Evolutionary conservation across 35 echinoderm and acorn worm genomes (phyloP).

Genomic region (Heliocidaris tuberculata): DNA sequence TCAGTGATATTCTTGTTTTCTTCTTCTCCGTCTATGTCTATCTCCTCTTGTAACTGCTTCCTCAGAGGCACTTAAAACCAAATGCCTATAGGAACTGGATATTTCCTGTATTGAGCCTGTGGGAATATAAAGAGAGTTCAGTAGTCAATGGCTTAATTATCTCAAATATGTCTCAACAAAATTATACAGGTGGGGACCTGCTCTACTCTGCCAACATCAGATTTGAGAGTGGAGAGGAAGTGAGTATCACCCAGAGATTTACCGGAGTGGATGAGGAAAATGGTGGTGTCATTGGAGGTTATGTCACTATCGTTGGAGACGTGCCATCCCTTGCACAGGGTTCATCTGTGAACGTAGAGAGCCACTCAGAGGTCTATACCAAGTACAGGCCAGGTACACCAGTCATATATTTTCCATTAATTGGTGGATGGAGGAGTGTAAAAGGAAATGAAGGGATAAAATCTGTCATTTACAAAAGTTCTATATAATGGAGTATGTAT

Average conservation of each 20-base stretch:
- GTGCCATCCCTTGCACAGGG: conserved; percentile 35
- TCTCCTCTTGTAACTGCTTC: no score
- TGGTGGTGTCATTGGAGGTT: conserved; percentile 41
- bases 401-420: not conserved
- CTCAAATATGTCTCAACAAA: not conserved
- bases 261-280: conserved; percentile 31
- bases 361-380: conserved; percentile 55
- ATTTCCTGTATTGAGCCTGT: not conserved
- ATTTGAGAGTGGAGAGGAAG: conserved; percentile 50
- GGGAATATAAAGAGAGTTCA: no score
- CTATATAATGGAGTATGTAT: no score
- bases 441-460: no score
- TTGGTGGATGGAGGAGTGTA: no score
- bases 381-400: conserved; percentile 36
- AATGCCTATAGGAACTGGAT: not conserved
- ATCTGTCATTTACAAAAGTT: no score
- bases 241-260: conserved; percentile 38
- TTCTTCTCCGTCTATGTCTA: no score
- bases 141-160: not conserved
- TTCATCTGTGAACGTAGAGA: conserved; percentile 25
- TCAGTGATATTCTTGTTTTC: no score
- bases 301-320: conserved; percentile 32
- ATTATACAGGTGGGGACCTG: conserved; percentile 41
- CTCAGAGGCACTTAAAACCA: no score
- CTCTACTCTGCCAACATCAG: conserved; percentile 37